Percentiles rank a stretch among this genome's conserved stretches.
Evolutionary conservation across 2,797 vertebrate genomes (phyloP).

Genomic region (Poeciliopsis gracilis): DNA sequence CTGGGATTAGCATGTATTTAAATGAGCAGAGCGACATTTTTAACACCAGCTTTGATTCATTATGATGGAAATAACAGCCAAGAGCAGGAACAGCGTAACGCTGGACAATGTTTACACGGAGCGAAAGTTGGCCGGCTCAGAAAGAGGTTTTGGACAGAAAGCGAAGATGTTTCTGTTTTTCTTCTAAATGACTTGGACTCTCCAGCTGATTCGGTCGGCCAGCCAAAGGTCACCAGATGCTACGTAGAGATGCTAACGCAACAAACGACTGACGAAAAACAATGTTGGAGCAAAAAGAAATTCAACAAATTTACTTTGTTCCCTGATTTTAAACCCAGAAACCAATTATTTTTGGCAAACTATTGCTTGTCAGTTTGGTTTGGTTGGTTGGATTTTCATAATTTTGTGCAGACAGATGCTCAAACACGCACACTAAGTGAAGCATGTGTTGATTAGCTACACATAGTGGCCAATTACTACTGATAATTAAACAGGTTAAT

Average conservation of each 20-base stretch:
- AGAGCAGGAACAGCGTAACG: slow-evolving; percentile 13
- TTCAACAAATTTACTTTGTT: not conserved
- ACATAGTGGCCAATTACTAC: too few species aligned
- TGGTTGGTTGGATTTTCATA: too few species aligned
- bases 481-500: too few species aligned
- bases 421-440: too few species aligned
- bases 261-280: not conserved
- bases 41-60: slow-evolving; percentile 41
- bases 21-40: slow-evolving; percentile 21
- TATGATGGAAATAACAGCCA: slow-evolving; percentile 34
- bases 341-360: too few species aligned
- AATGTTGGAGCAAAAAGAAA: not conserved
- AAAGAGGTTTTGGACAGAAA: slow-evolving; percentile 39
- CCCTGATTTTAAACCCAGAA: too few species aligned
- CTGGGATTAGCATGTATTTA: slow-evolving; percentile 23
- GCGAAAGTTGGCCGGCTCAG: slow-evolving; percentile 24
- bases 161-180: slow-evolving; percentile 51
- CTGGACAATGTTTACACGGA: slow-evolving; percentile 41
- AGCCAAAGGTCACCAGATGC: slow-evolving; percentile 60
- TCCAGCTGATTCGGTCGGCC: slow-evolving; percentile 12
- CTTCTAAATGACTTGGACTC: slow-evolving; percentile 36
- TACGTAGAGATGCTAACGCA: not conserved
- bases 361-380: too few species aligned
- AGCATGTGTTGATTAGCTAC: too few species aligned
- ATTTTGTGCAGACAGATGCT: too few species aligned